phyloP scores from a whole-genome alignment of 2,113 vertebrate genomes.

The Arothron firmamentum region DNA sequence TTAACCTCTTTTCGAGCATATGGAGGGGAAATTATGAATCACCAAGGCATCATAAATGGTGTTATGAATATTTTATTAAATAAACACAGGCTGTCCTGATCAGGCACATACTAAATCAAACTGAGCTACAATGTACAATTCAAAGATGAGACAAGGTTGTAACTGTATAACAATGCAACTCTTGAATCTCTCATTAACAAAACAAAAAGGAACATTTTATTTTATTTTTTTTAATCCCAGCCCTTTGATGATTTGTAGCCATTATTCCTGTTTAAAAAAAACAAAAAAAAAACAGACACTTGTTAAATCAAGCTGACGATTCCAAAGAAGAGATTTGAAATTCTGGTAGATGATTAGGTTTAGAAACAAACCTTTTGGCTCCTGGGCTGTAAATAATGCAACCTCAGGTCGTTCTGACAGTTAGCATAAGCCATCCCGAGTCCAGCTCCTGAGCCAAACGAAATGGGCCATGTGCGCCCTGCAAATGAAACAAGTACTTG shows the following conservation, averaged over 20 bases:
- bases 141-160: background rate
- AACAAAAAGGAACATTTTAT: conserved; percentile 20
- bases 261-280: conserved; percentile 71
- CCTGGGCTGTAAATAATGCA: conserved; percentile 85
- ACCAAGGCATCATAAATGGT: conserved; percentile 3
- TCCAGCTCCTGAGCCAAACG: conserved; percentile 84
- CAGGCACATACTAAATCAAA: conserved; percentile 54
- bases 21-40: background rate
- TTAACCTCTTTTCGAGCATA: background rate
- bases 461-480: conserved; percentile 92
- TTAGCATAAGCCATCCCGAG: conserved; percentile 97
- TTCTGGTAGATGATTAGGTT: background rate
- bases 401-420: conserved; percentile 91
- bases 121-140: conserved; percentile 21
- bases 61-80: conserved; percentile 69
- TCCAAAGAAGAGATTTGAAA: background rate
- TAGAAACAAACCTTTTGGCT: conserved; percentile 79
- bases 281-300: conserved; percentile 23
- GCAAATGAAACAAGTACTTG: conserved; percentile 22
- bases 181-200: conserved; percentile 30
- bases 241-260: conserved; percentile 41
- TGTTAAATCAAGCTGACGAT: background rate
- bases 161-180: conserved; percentile 55
- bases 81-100: conserved; percentile 58
- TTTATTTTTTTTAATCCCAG: conserved; percentile 20